phyloP scores from a whole-genome alignment of 1,140 invertebrate genomes.

The Platorchestia sp. region DNA sequence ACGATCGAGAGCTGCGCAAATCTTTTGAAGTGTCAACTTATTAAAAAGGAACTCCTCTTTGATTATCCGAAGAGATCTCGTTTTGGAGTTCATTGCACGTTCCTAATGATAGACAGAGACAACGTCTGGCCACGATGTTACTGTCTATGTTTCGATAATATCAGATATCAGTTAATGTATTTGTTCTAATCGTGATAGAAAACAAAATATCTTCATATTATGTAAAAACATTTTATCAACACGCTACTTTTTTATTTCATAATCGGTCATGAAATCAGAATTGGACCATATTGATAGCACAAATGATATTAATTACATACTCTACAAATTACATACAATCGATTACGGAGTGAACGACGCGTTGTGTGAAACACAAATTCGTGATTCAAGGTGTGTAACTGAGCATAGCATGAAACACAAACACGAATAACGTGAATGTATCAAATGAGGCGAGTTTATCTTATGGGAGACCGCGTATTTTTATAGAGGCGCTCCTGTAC shows the following conservation, averaged over 20 bases:
- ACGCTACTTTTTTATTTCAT: no score
- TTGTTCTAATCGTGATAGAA: not conserved
- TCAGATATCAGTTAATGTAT: not conserved
- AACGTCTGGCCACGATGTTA: not conserved
- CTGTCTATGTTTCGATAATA: not conserved
- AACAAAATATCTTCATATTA: not conserved
- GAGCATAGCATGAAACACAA: not conserved
- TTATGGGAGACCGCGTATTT: not conserved
- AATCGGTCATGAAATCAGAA: no score
- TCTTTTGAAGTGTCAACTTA: not conserved
- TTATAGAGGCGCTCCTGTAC: constrained; percentile 17
- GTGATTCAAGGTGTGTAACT: no score
- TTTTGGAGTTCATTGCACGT: not conserved
- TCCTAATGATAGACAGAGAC: not conserved
- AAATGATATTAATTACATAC: not conserved
- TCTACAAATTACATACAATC: not conserved
- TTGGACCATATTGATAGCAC: no score
- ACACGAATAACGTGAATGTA: not conserved
- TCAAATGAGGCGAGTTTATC: not conserved
- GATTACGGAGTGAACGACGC: not conserved
- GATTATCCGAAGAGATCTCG: not conserved
- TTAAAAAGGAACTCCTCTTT: not conserved
- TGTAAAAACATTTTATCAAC: no score
- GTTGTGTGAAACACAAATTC: not conserved
- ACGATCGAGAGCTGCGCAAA: not conserved